Percentiles rank a stretch among this genome's conserved stretches.
These are phyloP conservation scores for Heliconius hewitsoni DNA, from an alignment of 1,140 invertebrate genomes.

Conservation along the genomic window DNA sequence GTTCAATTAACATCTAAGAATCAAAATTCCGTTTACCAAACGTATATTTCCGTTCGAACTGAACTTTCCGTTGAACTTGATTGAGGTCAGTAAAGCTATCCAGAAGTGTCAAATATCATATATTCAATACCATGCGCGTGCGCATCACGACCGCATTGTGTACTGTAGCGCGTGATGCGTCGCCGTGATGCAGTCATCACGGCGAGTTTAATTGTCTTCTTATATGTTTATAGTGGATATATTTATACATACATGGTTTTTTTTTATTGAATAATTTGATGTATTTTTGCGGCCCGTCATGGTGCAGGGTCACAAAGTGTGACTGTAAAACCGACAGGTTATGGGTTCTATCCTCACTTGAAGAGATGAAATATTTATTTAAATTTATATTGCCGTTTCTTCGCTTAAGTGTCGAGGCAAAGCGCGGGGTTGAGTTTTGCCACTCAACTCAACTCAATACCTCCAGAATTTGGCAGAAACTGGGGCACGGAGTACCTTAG, in stretches of 20 bases:
- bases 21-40: background rate
- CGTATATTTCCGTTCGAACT: background rate
- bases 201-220: constrained; percentile 13
- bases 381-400: no score
- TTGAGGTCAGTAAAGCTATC: constrained; percentile 19
- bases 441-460: no score
- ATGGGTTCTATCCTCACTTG: no score
- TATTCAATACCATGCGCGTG: constrained; percentile 32
- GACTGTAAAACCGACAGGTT: background rate
- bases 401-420: no score
- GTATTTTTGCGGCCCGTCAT: no score
- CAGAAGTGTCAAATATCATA: constrained; percentile 24
- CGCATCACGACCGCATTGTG: constrained; percentile 39
- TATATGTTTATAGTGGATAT: background rate
- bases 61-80: constrained; percentile 15
- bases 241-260: background rate
- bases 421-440: no score
- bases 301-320: no score
- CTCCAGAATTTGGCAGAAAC: no score
- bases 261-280: background rate
- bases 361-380: no score
- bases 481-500: no score
- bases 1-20: no score
- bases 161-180: constrained; percentile 13
- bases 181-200: constrained; percentile 32